phyloP scores from a whole-genome alignment of 2,888 invertebrate genomes.

The Augochlorella aurata region DNA sequence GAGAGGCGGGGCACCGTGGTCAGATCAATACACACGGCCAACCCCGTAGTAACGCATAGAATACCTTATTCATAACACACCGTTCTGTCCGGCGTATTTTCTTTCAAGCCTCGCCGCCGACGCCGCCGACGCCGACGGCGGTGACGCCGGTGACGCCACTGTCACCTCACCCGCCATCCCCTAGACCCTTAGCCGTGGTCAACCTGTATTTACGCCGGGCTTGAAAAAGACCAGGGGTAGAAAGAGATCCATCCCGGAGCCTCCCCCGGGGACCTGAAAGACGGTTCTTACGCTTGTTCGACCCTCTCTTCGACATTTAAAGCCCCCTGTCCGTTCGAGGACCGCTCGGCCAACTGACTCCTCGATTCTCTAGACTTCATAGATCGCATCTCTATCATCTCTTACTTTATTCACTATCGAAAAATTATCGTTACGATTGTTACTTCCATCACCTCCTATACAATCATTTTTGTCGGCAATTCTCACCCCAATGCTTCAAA shows the following conservation, averaged over 20 bases:
- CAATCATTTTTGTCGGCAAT: too few species aligned
- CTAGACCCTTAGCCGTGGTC: slow-evolving; percentile 16
- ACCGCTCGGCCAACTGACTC: neutral
- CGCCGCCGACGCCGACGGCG: too few species aligned
- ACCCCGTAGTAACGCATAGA: slow-evolving; percentile 75
- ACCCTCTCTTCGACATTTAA: slow-evolving; percentile 15
- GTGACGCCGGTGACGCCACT: neutral
- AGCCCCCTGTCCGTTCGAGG: neutral
- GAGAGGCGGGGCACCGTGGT: slow-evolving; percentile 71
- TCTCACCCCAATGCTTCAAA: too few species aligned
- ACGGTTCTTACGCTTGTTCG: neutral
- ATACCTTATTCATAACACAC: slow-evolving; percentile 75
- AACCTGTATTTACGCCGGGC: slow-evolving; percentile 53
- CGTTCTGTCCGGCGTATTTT: slow-evolving; percentile 55
- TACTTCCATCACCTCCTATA: too few species aligned
- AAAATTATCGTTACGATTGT: too few species aligned
- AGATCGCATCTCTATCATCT: too few species aligned
- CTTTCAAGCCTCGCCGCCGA: slow-evolving; percentile 36
- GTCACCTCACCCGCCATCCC: slow-evolving; percentile 2
- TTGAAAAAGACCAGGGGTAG: slow-evolving; percentile 45
- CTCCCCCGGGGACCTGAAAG: slow-evolving; percentile 18
- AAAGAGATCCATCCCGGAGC: slow-evolving; percentile 30
- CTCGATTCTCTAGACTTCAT: too few species aligned
- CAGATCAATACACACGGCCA: slow-evolving; percentile 77
- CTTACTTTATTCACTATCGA: too few species aligned